phyloP scores from a whole-genome alignment of 2,888 invertebrate species.

The Halictus quadricinctus region DNA sequence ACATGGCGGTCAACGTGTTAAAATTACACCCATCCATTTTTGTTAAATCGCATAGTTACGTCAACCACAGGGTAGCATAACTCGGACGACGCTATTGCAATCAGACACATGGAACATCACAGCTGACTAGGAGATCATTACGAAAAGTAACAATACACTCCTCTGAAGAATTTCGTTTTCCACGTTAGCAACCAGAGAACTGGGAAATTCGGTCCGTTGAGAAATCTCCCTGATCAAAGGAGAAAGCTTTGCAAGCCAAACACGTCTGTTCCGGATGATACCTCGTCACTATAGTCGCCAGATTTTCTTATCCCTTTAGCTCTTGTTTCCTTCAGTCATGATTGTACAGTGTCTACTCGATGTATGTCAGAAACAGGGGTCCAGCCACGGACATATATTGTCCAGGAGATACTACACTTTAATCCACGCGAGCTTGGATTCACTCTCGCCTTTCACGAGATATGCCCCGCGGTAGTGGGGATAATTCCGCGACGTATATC shows the following conservation, averaged over 20 bases:
- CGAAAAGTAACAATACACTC: background rate
- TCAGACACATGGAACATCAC: background rate
- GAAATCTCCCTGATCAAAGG: slow-evolving; percentile 8
- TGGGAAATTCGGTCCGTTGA: background rate
- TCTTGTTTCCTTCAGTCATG: background rate
- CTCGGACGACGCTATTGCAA: background rate
- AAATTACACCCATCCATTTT: too few relatives aligned
- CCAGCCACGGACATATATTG: too few relatives aligned
- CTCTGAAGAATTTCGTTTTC: background rate
- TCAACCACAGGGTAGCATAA: too few relatives aligned
- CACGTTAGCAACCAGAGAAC: background rate
- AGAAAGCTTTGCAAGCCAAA: background rate
- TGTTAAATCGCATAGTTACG: too few relatives aligned
- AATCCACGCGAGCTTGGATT: too few relatives aligned
- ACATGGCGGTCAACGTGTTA: too few relatives aligned
- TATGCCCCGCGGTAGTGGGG: too few relatives aligned
- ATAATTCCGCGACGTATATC: too few relatives aligned
- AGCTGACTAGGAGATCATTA: background rate
- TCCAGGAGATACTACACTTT: too few relatives aligned
- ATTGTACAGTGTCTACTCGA: background rate
- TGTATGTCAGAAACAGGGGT: too few relatives aligned
- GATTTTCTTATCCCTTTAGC: background rate
- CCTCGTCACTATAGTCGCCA: background rate
- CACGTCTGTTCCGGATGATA: background rate
- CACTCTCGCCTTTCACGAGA: too few relatives aligned